Conservation (phyloP, 2,113 vertebrate genomes). For the Tautogolabrus adspersus region DNA sequence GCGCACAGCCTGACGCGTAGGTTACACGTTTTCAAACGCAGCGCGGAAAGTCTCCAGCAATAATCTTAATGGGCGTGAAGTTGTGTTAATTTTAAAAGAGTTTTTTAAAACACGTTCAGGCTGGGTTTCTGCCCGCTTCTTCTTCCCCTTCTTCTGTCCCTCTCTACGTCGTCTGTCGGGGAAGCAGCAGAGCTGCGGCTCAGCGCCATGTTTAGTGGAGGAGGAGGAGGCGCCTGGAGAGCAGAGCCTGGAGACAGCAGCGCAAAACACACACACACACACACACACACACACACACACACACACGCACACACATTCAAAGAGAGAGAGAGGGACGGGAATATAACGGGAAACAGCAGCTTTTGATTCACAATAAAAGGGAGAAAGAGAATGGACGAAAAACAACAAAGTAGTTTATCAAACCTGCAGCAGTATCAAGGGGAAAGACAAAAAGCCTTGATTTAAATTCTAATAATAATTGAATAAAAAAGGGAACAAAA, state of each 20-base stretch:
- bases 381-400: not conserved
- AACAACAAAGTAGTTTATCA: not conserved
- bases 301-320: not conserved
- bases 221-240: conserved; percentile 37
- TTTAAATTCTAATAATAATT: too few relatives aligned
- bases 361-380: conserved; percentile 34
- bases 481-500: too few relatives aligned
- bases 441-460: too few relatives aligned
- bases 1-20: conserved; percentile 42
- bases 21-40: conserved; percentile 33
- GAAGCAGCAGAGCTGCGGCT: conserved; percentile 58
- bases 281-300: not conserved
- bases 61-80: not conserved
- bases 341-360: conserved; percentile 8
- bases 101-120: conserved; percentile 9
- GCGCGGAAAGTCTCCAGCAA: conserved; percentile 7
- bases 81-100: not conserved
- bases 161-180: conserved; percentile 56
- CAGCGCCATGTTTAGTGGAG: conserved; percentile 75
- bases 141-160: conserved; percentile 41
- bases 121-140: conserved; percentile 17
- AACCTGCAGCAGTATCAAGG: too few relatives aligned
- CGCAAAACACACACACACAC: not conserved
- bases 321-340: not conserved
- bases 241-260: conserved; percentile 10